Base-by-base conservation (phyloP, 1,140 invertebrate species). In the Meloidogyne exigua region DNA sequence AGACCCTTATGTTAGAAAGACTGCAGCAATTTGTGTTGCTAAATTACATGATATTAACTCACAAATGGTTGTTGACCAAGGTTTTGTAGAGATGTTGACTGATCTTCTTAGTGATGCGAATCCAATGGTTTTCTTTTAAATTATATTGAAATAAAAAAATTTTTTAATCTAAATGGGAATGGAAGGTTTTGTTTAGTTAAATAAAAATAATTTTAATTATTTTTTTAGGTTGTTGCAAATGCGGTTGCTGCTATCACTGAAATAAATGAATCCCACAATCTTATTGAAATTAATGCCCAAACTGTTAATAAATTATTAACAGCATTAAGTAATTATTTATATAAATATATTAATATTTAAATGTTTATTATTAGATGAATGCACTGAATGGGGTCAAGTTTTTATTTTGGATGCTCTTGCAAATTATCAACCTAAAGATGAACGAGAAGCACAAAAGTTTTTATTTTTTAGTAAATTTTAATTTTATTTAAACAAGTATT, bases 1-100 rank as follows among this genome's bases (percentile, higher is more conserved):
- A 88, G 97, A 99, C 90, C 97, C 97, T 0, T 99, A 99, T 90
- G 97, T 99, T 0, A 90, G 96, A 68, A 99, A 99, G 90, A 99
- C 97, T 2, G 97, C 97, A 21, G 97, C 97, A 13, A 96, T 99
- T 36, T 99, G 96, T 88, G 97, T 99, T 21, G 97, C 96, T 32
- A 99, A 99, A 88, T 90, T 81, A 72, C 96, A 99, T 89, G 96
- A 99, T 88, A 99, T 99, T 85, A 99, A 98, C 83, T 93, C 96
- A 13, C 92, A 93, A 81, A 91, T 99, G 87, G 97, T 98, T 7
- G 95, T 98, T 89, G 95, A 98, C 84, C 93, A 99, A 91, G 97
- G 96, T 26, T 99, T 99, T 88, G 90, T 99, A 57, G 96, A 99
- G 89, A 93, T 96, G 82, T 89, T 99, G 15, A 96, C 95, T 75